A percentile compares a stretch with the other conserved stretches of the same genome.
Evolutionary conservation across 2,888 invertebrate genomes (phyloP).

Genomic region (Melinaea marsaeus): DNA sequence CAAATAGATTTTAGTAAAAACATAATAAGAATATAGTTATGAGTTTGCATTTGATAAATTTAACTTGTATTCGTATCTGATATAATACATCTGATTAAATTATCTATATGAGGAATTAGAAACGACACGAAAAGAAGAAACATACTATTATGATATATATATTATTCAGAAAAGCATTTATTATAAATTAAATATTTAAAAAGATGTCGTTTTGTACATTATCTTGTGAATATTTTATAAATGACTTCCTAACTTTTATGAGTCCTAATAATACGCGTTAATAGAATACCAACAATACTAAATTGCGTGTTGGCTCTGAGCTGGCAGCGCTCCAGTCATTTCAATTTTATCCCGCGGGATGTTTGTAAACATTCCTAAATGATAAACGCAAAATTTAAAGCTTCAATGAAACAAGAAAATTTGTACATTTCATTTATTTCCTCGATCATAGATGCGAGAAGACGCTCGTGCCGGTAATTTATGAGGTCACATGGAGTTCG

Average conservation of each 20-base stretch:
- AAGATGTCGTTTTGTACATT: neutral
- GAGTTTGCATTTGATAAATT: no score
- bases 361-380: conserved; percentile 74
- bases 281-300: conserved; percentile 39
- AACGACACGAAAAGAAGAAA: no score
- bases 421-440: conserved; percentile 65
- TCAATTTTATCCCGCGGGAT: conserved; percentile 71
- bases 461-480: conserved; percentile 57
- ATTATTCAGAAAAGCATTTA: neutral
- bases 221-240: conserved; percentile 11
- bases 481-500: conserved; percentile 49
- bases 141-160: no score
- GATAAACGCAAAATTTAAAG: conserved; percentile 75
- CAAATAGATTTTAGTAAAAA: no score
- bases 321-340: conserved; percentile 73
- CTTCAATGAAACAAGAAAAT: conserved; percentile 65
- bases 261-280: conserved; percentile 36
- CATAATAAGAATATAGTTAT: no score
- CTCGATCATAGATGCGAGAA: conserved; percentile 61
- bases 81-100: no score
- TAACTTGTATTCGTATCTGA: no score
- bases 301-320: conserved; percentile 47
- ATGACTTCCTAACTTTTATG: conserved; percentile 24
- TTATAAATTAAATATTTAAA: neutral
- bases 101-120: no score